These are phyloP conservation scores for Microctenopoma steveboyesi DNA, from an alignment of 2,797 vertebrate species.

Conservation along the genomic window DNA sequence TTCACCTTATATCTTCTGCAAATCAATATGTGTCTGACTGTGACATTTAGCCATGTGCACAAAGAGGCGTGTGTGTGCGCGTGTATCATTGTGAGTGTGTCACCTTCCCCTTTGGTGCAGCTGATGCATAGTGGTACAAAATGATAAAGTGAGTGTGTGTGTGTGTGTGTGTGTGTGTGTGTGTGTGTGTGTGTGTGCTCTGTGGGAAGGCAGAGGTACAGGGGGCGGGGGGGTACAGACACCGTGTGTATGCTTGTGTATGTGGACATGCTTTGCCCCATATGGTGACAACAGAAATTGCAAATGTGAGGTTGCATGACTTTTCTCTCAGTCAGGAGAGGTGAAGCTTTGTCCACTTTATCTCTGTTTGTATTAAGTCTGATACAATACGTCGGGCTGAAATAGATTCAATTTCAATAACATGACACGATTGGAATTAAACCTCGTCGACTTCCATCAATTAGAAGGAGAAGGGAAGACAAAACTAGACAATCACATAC, in stretches of 20 bases:
- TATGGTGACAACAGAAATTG: conserved; percentile 72
- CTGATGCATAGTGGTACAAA: conserved; percentile 35
- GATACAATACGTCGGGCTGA: conserved; percentile 73
- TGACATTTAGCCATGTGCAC: conserved; percentile 76
- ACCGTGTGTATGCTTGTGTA: conserved; percentile 17
- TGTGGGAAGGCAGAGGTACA: conserved; percentile 7
- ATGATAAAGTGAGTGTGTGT: conserved; percentile 39
- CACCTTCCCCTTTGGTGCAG: conserved; percentile 35
- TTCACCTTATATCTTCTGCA: conserved; percentile 71
- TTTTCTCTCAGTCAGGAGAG: conserved; percentile 57
- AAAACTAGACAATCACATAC: not conserved
- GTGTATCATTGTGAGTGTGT: conserved; percentile 42
- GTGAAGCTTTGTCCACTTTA: conserved; percentile 67
- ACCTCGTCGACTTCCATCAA: conserved; percentile 23
- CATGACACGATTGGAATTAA: conserved; percentile 72
- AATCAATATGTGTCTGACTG: conserved; percentile 73
- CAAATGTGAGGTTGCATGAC: conserved; percentile 61
- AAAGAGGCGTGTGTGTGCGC: conserved; percentile 31
- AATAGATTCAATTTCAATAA: conserved; percentile 66
- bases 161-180: conserved; percentile 28
- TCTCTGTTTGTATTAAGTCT: conserved; percentile 76
- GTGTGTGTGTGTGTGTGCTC: conserved; percentile 13
- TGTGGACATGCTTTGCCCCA: conserved; percentile 48
- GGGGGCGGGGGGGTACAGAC: conserved; percentile 1
- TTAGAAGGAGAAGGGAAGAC: conserved; percentile 20